Evolutionary conservation across 2,888 invertebrate species (phyloP).

Genomic region (Campoletis raptor): DNA sequence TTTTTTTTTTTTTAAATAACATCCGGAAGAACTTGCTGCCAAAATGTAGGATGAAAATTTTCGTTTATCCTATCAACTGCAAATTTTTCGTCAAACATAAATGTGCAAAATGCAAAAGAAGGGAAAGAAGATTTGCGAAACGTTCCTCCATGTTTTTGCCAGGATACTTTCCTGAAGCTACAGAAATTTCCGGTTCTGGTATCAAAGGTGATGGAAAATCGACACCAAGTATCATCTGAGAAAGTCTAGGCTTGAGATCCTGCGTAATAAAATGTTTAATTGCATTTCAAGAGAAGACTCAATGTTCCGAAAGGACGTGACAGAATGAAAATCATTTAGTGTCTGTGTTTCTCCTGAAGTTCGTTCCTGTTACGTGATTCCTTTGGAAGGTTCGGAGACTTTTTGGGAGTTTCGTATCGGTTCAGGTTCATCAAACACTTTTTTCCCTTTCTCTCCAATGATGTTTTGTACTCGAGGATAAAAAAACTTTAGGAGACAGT

Average conservation of each 20-base stretch:
- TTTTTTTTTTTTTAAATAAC: not conserved
- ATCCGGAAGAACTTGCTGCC: not conserved
- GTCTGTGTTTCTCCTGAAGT: not conserved
- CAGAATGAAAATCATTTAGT: not conserved
- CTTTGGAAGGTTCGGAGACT: not conserved
- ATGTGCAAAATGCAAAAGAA: not conserved
- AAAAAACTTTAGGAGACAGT: not conserved
- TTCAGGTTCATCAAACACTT: not conserved
- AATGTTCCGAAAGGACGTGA: not conserved
- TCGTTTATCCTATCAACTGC: not conserved
- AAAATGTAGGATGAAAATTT: not conserved
- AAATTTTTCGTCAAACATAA: not conserved
- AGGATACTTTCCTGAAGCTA: not conserved
- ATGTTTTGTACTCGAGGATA: not conserved
- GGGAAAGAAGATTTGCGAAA: not conserved
- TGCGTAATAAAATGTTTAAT: constrained; percentile 24
- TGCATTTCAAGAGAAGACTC: constrained; percentile 7
- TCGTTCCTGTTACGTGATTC: not conserved
- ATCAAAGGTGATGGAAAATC: not conserved
- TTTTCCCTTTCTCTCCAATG: not conserved
- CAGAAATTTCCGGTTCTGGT: not conserved
- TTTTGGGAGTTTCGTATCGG: not conserved
- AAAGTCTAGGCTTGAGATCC: not conserved
- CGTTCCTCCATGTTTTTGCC: not conserved
- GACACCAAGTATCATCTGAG: not conserved